Evolutionary conservation across 2,113 vertebrate genomes (phyloP), one percentile per base, ranked within the genome.

Genomic region (Mastomys natalensis): DNA sequence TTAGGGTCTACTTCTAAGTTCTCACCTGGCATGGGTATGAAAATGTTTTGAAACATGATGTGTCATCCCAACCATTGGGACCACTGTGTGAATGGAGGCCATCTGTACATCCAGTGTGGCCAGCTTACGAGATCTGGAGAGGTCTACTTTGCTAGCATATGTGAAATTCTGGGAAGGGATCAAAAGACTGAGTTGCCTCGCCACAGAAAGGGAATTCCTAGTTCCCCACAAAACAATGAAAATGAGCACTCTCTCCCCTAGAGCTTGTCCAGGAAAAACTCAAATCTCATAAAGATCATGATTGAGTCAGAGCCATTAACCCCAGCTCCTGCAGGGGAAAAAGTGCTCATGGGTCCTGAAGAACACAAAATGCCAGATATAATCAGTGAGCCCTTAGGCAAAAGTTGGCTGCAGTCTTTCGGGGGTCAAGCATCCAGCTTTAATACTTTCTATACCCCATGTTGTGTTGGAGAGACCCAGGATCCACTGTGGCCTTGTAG

Each of bases 391-490:
- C 0, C 12, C 21, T 60, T 60, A 29, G 37, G 74, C 31, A 26
- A 31, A 48, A 37, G 17, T 19, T 43, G 34, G 43, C 29, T 34
- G 26, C 43, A 24, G 7, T 55, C 53, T 37, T 19, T n/a, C 4
- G 37, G 55, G 34, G 66, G 15, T 51, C 21, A 48, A 70, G 43
- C 34, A 64, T 62, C 34, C 55, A 34, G 8, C 43, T 3, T 11
- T 19, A 53, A 29, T 37, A 4, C 11, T 40, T 55, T 40, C 22
- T 74, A n/a, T 51, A 55, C 40, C 26, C 16, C 19, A 73, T 53
- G 0, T 19, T 0, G 2, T 1, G 10, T 51, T 66, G 53, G 37
- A 60, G 82, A 77, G 31, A 11, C 21, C 15, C 1, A 11, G 1
- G 22, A 10, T 37, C 24, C 64, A 24, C 31, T 12, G 2, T 0